Evolutionary conservation across 2,113 vertebrate genomes (phyloP).

Genomic region (Oreotragus oreotragus): DNA sequence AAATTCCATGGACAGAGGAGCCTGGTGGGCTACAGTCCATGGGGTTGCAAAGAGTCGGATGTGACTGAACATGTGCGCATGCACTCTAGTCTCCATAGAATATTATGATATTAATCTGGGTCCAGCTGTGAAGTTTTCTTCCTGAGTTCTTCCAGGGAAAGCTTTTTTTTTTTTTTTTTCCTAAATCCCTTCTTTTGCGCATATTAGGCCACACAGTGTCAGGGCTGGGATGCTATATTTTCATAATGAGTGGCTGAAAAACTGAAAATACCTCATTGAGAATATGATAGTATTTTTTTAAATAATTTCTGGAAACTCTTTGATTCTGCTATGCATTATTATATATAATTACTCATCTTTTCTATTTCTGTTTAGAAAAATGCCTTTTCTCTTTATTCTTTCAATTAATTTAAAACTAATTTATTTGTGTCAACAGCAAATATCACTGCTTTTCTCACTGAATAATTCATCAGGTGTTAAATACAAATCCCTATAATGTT

Average conservation of each 20-base stretch:
- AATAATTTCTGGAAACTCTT: background rate
- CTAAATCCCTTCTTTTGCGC: rapidly evolving
- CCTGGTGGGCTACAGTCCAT: background rate
- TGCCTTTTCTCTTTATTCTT: background rate
- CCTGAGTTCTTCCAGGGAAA: background rate
- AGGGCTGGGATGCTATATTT: background rate
- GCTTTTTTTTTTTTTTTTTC: background rate
- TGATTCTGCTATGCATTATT: background rate
- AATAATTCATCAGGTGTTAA: background rate
- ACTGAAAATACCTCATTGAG: background rate
- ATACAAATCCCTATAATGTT: background rate
- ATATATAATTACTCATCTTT: background rate
- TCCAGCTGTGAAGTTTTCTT: background rate
- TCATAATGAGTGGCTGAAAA: background rate
- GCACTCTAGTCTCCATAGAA: background rate
- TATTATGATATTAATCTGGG: background rate
- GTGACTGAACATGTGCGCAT: rapidly evolving
- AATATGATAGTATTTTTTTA: background rate
- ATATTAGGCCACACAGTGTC: background rate
- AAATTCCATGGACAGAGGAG: background rate
- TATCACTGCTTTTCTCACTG: background rate
- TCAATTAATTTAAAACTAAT: background rate
- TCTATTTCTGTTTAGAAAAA: background rate
- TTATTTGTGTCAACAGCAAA: background rate
- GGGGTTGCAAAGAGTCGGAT: background rate